Conservation (phyloP, 1,140 invertebrate species). For the Papilio glaucus region DNA sequence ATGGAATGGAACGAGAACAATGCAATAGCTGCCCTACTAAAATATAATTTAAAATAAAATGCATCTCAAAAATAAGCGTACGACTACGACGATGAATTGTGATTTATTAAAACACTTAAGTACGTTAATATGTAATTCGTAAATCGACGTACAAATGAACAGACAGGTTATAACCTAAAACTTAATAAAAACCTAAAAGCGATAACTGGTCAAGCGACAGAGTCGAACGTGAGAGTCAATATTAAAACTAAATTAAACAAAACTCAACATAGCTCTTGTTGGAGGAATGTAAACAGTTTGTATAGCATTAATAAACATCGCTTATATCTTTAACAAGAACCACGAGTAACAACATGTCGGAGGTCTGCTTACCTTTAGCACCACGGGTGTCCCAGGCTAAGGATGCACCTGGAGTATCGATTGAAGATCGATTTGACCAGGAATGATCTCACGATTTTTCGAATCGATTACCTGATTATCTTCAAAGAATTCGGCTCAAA, state of each 20-base stretch:
- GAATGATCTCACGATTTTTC: not conserved
- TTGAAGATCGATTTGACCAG: not conserved
- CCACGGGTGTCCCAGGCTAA: conserved; percentile 54
- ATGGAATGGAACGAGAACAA: conserved; percentile 73
- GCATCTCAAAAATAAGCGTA: conserved; percentile 78
- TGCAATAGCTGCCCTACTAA: conserved; percentile 76
- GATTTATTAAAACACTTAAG: conserved; percentile 71
- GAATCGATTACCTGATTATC: not conserved
- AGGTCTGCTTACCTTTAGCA: conserved; percentile 72
- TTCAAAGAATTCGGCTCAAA: too few species aligned
- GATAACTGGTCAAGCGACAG: conserved; percentile 71
- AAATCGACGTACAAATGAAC: conserved; percentile 60
- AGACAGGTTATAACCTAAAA: conserved; percentile 68
- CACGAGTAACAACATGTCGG: conserved; percentile 71
- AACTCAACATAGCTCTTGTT: conserved; percentile 79
- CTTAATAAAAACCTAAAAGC: conserved; percentile 69
- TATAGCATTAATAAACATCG: conserved; percentile 74
- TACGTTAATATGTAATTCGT: conserved; percentile 75
- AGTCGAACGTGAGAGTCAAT: conserved; percentile 63
- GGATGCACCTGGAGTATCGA: conserved; percentile 12
- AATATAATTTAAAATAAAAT: conserved; percentile 67
- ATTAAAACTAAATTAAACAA: conserved; percentile 77
- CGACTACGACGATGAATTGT: conserved; percentile 64
- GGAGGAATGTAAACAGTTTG: conserved; percentile 81
- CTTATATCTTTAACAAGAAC: conserved; percentile 70